Base-by-base conservation (phyloP, 2,888 invertebrate species). In the Pollenia amentaria region DNA sequence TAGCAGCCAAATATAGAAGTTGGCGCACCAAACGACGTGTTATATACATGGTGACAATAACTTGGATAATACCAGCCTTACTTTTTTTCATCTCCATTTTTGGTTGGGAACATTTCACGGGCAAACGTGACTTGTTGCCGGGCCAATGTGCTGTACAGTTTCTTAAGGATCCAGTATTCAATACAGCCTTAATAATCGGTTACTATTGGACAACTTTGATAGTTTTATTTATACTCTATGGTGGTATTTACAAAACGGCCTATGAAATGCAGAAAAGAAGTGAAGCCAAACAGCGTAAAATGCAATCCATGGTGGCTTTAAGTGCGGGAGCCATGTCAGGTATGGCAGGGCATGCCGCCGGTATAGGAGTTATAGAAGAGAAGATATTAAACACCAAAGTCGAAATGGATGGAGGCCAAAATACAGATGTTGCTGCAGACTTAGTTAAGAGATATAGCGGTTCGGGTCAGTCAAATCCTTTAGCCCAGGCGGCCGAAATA, bases 81-180 rank as follows among this genome's bases (percentile, higher is more conserved):
- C 94, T 99, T 11, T 99, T 99, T 94, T 99, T 99, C 94, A 98
- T 98, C 89, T 98, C 98, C 88, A 99, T 99, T 89, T 99, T 99
- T 92, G 99, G 99, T 60, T 99, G 99, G 99, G 99, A 99, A 92
- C 98, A 98, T 93, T 99, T 99, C 91, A 97, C 98, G 64, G 99
- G 99, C 21, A 97, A 96, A 91, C 95, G 99, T 85, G 98, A 98
- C 90, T 94, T 99, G 75, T 94, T 95, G 89, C 97, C 97, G 14
- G 97, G 97, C 1, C 96, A 98, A 93, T 99, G 99, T 92, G 97
- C 98, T 80, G 99, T 99, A 16, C 99, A 99, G 94, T 99, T 99
- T 94, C 95, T 99, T 86, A 98, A 98, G 93, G 98, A 99, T 93
- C 98, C 99, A 0, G 96, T 99, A 76, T 99, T 99, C 93, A 99